These are phyloP conservation scores for Trinorchestia longiramus DNA, from an alignment of 1,140 invertebrate species.

Conservation along the genomic window DNA sequence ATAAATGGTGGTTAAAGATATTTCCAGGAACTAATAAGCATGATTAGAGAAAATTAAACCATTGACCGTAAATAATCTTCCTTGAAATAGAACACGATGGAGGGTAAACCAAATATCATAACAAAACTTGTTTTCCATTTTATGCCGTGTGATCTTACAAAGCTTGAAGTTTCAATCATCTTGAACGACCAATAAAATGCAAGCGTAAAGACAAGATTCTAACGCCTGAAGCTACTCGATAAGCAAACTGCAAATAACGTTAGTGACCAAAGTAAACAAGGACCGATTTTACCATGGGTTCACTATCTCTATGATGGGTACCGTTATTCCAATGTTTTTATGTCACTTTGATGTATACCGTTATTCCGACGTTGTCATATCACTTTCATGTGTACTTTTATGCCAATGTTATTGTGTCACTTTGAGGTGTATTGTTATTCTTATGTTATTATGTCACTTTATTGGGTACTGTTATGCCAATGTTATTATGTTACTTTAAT, in stretches of 20 bases:
- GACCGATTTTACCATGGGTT: no score
- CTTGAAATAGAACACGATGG: not conserved
- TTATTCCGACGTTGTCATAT: no score
- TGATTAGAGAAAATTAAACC: not conserved
- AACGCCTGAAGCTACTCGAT: not conserved
- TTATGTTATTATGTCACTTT: no score
- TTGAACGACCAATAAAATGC: not conserved
- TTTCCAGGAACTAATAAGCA: not conserved
- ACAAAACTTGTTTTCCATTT: not conserved
- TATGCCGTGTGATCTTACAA: not conserved
- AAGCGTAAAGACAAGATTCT: not conserved
- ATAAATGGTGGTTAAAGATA: not conserved
- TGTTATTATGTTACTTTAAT: no score
- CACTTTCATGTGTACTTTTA: no score
- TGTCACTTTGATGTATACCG: no score
- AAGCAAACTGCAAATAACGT: not conserved
- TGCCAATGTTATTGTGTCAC: no score
- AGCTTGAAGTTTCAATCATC: not conserved
- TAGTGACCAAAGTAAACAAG: no score
- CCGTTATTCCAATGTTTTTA: no score
- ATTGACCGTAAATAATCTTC: not conserved
- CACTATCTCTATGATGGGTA: no score
- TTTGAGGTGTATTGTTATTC: no score
- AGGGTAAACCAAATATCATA: not conserved
- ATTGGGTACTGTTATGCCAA: no score